phyloP scores from a whole-genome alignment of 2,888 invertebrate species.

The Azorinus chamasolen region DNA sequence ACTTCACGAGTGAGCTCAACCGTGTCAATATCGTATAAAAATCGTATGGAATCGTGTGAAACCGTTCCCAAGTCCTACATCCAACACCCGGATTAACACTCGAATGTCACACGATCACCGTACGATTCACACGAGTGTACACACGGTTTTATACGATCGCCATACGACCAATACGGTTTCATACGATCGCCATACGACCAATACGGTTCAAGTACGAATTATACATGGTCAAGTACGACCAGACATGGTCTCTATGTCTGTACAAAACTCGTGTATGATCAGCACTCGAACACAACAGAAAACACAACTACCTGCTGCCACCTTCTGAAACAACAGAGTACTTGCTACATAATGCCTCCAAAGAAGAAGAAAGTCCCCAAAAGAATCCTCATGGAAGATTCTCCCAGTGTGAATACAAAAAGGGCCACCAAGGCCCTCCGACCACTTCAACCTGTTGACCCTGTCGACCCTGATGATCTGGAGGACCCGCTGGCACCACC shows the following conservation, averaged over 20 bases:
- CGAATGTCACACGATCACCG: constrained; percentile 16
- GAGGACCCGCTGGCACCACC: constrained; percentile 29
- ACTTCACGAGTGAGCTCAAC: constrained; percentile 8
- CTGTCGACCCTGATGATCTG: constrained; percentile 39
- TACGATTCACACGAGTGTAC: constrained; percentile 12
- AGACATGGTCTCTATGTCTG: constrained; percentile 32
- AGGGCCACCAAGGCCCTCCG: constrained; percentile 32
- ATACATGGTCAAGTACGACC: constrained; percentile 27
- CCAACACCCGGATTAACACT: not conserved
- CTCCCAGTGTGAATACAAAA: constrained; percentile 38
- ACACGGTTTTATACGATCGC: constrained; percentile 6
- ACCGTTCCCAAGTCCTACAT: not conserved
- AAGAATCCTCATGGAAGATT: constrained; percentile 29
- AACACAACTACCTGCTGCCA: constrained; percentile 35
- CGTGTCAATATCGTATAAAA: constrained; percentile 4
- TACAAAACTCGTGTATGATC: constrained; percentile 15
- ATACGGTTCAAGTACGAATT: constrained; percentile 6
- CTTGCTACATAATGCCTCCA: constrained; percentile 40
- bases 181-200: constrained; percentile 12
- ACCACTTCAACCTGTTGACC: constrained; percentile 43
- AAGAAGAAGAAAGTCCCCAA: constrained; percentile 42
- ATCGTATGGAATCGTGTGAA: constrained; percentile 7
- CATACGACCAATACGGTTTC: constrained; percentile 6
- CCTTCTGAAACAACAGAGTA: constrained; percentile 21
- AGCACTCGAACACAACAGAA: constrained; percentile 28